These are phyloP conservation scores for Drosophila buzzatii DNA, from an alignment of 2,888 invertebrate species.

Conservation along the genomic window DNA sequence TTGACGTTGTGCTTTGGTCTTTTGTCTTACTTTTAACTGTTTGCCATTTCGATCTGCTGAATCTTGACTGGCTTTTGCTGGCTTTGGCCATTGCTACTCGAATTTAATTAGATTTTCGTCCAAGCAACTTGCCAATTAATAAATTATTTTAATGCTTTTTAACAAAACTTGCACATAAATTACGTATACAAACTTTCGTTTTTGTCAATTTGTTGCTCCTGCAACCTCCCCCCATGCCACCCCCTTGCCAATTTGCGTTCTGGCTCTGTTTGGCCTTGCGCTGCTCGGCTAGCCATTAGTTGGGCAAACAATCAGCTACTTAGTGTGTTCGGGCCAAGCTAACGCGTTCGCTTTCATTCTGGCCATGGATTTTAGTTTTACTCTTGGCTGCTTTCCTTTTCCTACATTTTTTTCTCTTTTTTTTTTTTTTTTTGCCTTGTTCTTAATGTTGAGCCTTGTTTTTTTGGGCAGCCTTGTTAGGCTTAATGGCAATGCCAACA, in stretches of 20 bases:
- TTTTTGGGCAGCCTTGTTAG: slow-evolving; percentile 62
- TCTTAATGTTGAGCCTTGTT: slow-evolving; percentile 33
- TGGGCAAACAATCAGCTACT: slow-evolving; percentile 71
- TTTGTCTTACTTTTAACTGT: slow-evolving; percentile 17
- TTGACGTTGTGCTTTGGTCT: not conserved
- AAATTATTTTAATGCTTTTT: slow-evolving; percentile 38
- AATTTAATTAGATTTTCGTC: slow-evolving; percentile 39
- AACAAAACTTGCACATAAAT: slow-evolving; percentile 49
- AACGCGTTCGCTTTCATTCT: slow-evolving; percentile 8
- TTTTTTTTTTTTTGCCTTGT: slow-evolving; percentile 23
- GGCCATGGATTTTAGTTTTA: slow-evolving; percentile 14
- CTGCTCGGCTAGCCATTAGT: slow-evolving; percentile 60
- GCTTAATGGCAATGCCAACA: slow-evolving; percentile 74
- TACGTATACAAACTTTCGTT: slow-evolving; percentile 16
- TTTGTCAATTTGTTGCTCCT: slow-evolving; percentile 12
- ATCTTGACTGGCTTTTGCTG: not conserved
- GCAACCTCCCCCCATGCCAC: not conserved
- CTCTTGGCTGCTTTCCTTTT: not conserved
- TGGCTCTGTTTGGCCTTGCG: slow-evolving; percentile 14
- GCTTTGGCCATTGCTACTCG: not conserved
- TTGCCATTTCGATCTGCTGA: not conserved
- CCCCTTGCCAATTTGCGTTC: slow-evolving; percentile 52
- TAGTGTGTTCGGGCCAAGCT: slow-evolving; percentile 20
- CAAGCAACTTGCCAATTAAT: slow-evolving; percentile 50
- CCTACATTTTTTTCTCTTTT: not conserved